phyloP scores from a whole-genome alignment of 1,140 invertebrate genomes.

The Drosophila mayri region DNA sequence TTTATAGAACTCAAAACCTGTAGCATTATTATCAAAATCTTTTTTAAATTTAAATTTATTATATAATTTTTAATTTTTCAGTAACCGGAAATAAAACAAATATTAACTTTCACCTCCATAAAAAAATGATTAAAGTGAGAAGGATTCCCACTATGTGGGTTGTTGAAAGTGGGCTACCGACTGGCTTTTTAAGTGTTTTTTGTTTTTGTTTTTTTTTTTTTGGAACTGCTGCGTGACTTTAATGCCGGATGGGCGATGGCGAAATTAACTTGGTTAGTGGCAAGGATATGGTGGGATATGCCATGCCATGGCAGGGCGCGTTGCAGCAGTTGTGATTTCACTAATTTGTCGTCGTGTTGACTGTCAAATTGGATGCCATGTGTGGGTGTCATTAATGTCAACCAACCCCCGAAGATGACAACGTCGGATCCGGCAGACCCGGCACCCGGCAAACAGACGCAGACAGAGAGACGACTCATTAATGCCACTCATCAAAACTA shows the following conservation, averaged over 20 bases:
- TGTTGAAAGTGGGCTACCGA: conserved; percentile 4
- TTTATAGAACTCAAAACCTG: background rate
- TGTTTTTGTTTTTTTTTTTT: conserved; percentile 12
- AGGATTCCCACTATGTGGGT: background rate
- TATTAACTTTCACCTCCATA: background rate
- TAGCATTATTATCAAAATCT: background rate
- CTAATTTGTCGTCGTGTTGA: conserved; percentile 78
- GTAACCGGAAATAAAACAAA: background rate
- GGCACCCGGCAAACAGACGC: conserved; percentile 44
- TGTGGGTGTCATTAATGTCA: conserved; percentile 82
- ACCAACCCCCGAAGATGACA: conserved; percentile 45
- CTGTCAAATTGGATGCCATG: conserved; percentile 81
- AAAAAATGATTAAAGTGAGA: background rate
- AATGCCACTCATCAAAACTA: conserved; percentile 83
- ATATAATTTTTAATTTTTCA: background rate
- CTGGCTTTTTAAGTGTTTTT: background rate
- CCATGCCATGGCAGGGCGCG: conserved; percentile 3
- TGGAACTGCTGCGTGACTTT: conserved; percentile 25
- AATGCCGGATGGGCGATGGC: conserved; percentile 10
- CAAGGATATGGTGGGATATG: background rate
- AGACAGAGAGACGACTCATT: conserved; percentile 80
- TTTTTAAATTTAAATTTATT: too few species aligned
- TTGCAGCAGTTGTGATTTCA: conserved; percentile 65
- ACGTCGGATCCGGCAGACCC: background rate
- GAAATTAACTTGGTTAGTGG: conserved; percentile 31